Conservation (phyloP, 2,797 vertebrate species). For the Garrulus glandarius region DNA sequence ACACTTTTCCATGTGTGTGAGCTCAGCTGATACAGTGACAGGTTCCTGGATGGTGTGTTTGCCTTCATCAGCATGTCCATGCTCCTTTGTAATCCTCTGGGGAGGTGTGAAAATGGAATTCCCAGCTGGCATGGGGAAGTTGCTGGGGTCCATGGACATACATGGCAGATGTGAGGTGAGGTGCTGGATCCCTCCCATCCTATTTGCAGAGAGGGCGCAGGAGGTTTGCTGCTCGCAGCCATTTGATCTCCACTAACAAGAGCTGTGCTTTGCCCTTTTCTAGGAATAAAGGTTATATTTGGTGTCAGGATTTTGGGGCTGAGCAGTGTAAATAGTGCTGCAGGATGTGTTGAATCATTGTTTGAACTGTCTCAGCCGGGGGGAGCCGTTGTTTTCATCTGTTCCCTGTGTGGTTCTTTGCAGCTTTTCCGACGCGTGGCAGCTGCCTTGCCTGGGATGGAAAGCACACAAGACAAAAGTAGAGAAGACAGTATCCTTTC, state of each 20-base stretch:
- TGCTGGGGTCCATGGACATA: neutral
- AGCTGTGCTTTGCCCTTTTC: neutral
- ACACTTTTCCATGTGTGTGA: fast-evolving
- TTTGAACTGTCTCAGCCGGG: neutral
- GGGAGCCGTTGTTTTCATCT: neutral
- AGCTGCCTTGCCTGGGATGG: slow-evolving; percentile 97
- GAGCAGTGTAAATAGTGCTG: neutral
- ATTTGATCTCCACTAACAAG: neutral
- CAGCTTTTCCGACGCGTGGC: slow-evolving; percentile 98
- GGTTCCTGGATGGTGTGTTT: neutral
- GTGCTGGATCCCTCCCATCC: neutral
- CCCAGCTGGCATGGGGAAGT: fast-evolving
- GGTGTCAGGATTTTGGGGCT: slow-evolving; percentile 19
- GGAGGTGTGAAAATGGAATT: neutral
- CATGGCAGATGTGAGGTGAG: neutral
- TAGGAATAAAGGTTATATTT: slow-evolving; percentile 15
- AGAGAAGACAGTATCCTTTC: slow-evolving; percentile 99
- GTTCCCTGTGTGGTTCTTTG: neutral
- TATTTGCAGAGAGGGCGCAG: neutral
- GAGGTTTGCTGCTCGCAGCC: neutral
- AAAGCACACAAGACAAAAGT: slow-evolving; percentile 96
- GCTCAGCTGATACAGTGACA: fast-evolving
- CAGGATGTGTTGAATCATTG: neutral
- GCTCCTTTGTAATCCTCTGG: neutral
- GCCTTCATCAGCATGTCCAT: neutral